A percentile compares a stretch with the other conserved stretches of the same genome.
phyloP scores from a whole-genome alignment of 2,888 invertebrate genomes.

The Elmis aenea region DNA sequence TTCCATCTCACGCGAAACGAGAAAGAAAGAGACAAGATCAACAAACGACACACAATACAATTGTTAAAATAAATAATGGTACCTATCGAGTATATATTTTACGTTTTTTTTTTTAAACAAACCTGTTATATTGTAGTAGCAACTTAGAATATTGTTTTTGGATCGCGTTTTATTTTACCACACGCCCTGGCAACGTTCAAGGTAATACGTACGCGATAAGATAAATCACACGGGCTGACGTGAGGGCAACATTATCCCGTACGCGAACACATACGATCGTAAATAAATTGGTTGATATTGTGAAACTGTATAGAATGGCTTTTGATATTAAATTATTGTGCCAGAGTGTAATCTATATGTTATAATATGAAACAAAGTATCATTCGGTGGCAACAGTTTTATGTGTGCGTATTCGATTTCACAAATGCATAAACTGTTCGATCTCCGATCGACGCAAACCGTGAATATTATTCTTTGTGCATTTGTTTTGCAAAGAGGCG shows the following conservation, averaged over 20 bases:
- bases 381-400: neutral
- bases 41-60: conserved; percentile 10
- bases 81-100: conserved; percentile 18
- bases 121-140: conserved; percentile 22
- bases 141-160: conserved; percentile 6
- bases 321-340: neutral
- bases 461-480: too few species aligned
- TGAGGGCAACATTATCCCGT: too few species aligned
- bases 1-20: too few species aligned
- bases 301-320: neutral
- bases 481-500: too few species aligned
- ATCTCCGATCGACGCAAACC: too few species aligned
- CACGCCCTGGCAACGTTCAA: too few species aligned
- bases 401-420: too few species aligned
- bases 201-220: neutral
- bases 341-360: neutral
- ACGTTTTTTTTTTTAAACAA: conserved; percentile 14
- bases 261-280: too few species aligned
- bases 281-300: neutral
- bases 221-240: neutral
- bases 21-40: conserved; percentile 4
- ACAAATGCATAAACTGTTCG: too few species aligned
- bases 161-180: too few species aligned
- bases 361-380: too few species aligned
- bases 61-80: conserved; percentile 20